Evolutionary conservation across 2,888 invertebrate genomes (phyloP), one percentile per base, ranked within the genome.

Genomic region (Epicampocera succincta): DNA sequence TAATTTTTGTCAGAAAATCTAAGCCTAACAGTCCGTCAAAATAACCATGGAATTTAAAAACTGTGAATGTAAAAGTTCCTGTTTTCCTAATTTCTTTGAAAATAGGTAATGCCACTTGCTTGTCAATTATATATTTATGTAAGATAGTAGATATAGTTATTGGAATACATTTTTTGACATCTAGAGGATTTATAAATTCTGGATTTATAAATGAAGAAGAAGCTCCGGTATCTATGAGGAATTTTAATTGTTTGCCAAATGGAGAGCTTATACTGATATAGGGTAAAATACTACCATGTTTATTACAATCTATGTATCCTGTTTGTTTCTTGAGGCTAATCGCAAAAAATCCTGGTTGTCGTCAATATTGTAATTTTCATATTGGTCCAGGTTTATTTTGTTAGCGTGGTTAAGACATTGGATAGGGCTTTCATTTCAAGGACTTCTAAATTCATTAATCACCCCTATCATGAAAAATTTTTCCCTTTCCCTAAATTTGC

Each of bases 181-280:
- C 25, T 25, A 25, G 5, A 5, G 25, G 25, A 25, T 25, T 25
- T 25, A 25, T 25, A 25, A 25, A 25, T 25, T 25, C 25, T 5
- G 25, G 25, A 5, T 25, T 25, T 25, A 25, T 25, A 5, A 25
- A 25, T 25, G 25, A 25, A 63, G 73, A 48, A 9, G 75, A 72
- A 9, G 44, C 56, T 17, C 56, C 56, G 1, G 56, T 61, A 38
- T 78, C 72, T 17, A 72, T 66, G 15, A 80, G 46, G 63, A 80
- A 76, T 73, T 60, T 76, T 29, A 78, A 29, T 29, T 40, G 73
- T 12, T 50, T 44, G 0, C 72, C 78, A 40, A 74, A 78, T 40
- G 81, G 71, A 2, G 75, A 72, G 3, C 40, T 29, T 13, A 80
- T 66, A 19, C 71, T 72, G 6, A 74, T 74, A 44, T 77, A 83